A percentile compares a stretch with the other conserved stretches of the same genome.
Conservation (phyloP, 2,888 invertebrate genomes). For the Acrocyrtus sp. region DNA sequence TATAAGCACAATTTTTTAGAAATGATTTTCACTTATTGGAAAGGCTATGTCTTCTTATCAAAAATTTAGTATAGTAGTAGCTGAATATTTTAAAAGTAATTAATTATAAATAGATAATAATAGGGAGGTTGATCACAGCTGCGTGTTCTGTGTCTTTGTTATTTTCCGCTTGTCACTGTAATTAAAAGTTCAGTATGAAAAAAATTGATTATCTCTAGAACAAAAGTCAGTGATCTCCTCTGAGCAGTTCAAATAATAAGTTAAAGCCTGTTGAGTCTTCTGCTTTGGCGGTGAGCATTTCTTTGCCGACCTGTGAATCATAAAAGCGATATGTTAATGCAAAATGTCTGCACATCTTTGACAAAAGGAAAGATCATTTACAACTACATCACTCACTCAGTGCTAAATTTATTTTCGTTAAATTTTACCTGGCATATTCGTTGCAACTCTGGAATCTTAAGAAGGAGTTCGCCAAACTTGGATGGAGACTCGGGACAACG, state of each 20-base stretch:
- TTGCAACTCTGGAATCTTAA: constrained; percentile 94
- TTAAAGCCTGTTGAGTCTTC: constrained; percentile 92
- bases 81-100: too few relatives aligned
- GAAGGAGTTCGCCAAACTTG: constrained; percentile 92
- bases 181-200: constrained; percentile 12
- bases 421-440: constrained; percentile 85
- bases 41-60: too few relatives aligned
- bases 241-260: constrained; percentile 92
- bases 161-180: constrained; percentile 33
- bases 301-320: constrained; percentile 83
- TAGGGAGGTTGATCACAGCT: constrained; percentile 47
- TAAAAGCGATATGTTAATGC: not conserved
- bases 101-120: too few relatives aligned
- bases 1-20: too few relatives aligned
- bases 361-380: not conserved
- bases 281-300: constrained; percentile 85
- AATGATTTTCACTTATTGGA: too few relatives aligned
- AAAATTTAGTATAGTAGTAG: too few relatives aligned
- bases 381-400: too few relatives aligned
- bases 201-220: constrained; percentile 29
- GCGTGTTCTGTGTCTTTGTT: constrained; percentile 52
- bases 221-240: constrained; percentile 84
- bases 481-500: constrained; percentile 94
- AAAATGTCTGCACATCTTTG: too few relatives aligned
- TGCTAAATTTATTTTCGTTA: too few relatives aligned